Evolutionary conservation across 2,797 vertebrate species (phyloP).

Genomic region (Clamator glandarius): DNA sequence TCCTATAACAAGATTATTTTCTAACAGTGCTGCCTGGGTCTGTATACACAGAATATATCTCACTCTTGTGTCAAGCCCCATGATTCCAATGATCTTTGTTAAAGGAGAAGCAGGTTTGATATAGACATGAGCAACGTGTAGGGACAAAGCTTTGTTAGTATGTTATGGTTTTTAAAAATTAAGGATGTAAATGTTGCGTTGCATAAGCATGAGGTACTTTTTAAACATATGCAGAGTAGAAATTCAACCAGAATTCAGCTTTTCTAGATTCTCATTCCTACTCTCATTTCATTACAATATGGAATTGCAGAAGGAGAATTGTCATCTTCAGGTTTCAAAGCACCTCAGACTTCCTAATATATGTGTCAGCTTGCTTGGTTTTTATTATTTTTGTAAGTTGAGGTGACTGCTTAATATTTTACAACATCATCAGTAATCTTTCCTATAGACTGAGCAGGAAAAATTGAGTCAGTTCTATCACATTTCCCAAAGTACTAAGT

Average conservation of each 20-base stretch:
- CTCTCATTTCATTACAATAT: slow-evolving; percentile 16
- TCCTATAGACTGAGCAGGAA: not conserved
- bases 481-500: not conserved
- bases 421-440: not conserved
- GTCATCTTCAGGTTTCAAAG: not conserved
- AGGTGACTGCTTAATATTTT: not conserved
- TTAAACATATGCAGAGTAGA: slow-evolving; percentile 44
- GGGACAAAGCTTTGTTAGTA: slow-evolving; percentile 15
- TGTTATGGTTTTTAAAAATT: slow-evolving; percentile 24
- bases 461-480: not conserved
- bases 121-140: not conserved
- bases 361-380: not conserved
- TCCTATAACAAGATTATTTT: not conserved
- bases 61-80: not conserved
- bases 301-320: not conserved
- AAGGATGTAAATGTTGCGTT: slow-evolving; percentile 58
- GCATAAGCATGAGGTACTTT: slow-evolving; percentile 51
- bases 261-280: slow-evolving; percentile 29
- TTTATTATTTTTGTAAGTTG: not conserved
- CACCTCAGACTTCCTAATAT: not conserved
- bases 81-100: not conserved
- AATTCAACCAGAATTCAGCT: slow-evolving; percentile 38
- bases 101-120: slow-evolving; percentile 21
- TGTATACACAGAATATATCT: not conserved
- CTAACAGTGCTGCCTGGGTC: not conserved